These are phyloP conservation scores for Hirtodrosophila confusa DNA, from an alignment of 2,888 invertebrate genomes.

Conservation along the genomic window DNA sequence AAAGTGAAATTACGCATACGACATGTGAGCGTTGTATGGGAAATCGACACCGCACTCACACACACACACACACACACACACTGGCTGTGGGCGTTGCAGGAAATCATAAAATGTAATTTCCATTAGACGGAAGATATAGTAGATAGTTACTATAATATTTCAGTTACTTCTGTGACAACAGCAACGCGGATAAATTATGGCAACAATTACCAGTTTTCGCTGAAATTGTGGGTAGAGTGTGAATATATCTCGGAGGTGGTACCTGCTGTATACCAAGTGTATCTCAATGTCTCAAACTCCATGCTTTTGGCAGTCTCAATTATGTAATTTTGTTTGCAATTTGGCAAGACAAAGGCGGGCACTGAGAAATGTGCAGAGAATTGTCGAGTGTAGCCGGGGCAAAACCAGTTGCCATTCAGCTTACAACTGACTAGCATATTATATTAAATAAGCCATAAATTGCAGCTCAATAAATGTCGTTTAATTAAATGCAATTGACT, in stretches of 20 bases:
- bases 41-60: slow-evolving; percentile 42
- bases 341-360: slow-evolving; percentile 36
- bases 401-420: slow-evolving; percentile 35
- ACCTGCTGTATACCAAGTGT: slow-evolving; percentile 26
- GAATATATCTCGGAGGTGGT: slow-evolving; percentile 63
- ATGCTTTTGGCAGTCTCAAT: slow-evolving; percentile 38
- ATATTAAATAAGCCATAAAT: slow-evolving; percentile 41
- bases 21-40: slow-evolving; percentile 30
- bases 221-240: slow-evolving; percentile 68
- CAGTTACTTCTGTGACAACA: slow-evolving; percentile 59
- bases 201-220: slow-evolving; percentile 61
- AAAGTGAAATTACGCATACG: slow-evolving; percentile 61
- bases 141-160: slow-evolving; percentile 37
- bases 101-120: slow-evolving; percentile 71
- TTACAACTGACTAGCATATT: slow-evolving; percentile 24
- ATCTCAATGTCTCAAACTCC: slow-evolving; percentile 13
- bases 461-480: slow-evolving; percentile 46
- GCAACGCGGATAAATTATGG: slow-evolving; percentile 43
- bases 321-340: slow-evolving; percentile 61
- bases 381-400: neutral
- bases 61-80: neutral
- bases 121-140: slow-evolving; percentile 70
- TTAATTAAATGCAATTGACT: slow-evolving; percentile 50
- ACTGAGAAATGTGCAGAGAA: slow-evolving; percentile 34
- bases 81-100: slow-evolving; percentile 62